Evolutionary conservation across 2,113 vertebrate genomes (phyloP).

Genomic region (Chaenogobius annularis): DNA sequence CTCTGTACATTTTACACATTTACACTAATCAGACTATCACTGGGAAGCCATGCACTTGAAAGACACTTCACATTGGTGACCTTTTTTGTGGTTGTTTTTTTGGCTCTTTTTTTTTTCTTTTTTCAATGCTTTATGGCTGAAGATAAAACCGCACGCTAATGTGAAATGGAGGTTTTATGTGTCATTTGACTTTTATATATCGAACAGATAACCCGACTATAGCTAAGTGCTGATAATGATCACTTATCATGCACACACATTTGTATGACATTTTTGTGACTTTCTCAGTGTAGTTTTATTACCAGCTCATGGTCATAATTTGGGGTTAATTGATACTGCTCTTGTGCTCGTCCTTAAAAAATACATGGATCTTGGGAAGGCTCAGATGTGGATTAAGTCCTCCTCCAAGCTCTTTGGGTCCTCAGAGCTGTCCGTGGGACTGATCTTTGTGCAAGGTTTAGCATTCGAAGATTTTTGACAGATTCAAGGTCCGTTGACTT

Average conservation of each 20-base stretch:
- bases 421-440: too few relatives aligned
- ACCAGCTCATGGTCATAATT: neutral
- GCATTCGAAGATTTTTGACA: too few relatives aligned
- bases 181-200: conserved; percentile 21
- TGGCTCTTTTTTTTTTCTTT: conserved; percentile 14
- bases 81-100: conserved; percentile 20
- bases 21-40: conserved; percentile 30
- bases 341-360: too few relatives aligned
- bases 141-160: neutral
- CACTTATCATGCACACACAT: neutral
- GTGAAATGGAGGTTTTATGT: conserved; percentile 8
- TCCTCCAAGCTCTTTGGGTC: too few relatives aligned
- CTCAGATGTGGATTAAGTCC: too few relatives aligned
- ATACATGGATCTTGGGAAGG: too few relatives aligned
- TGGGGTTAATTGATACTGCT: neutral
- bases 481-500: too few relatives aligned
- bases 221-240: conserved; percentile 17
- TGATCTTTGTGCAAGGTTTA: too few relatives aligned
- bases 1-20: conserved; percentile 31
- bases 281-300: neutral
- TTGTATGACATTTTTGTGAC: conserved; percentile 18
- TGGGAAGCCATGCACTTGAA: conserved; percentile 34
- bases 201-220: neutral
- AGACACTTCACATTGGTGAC: conserved; percentile 40
- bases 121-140: conserved; percentile 2